Evolutionary conservation across 1,140 invertebrate genomes (phyloP), one percentile per base, ranked within the genome.

Genomic region (Palaemon carinicauda): DNA sequence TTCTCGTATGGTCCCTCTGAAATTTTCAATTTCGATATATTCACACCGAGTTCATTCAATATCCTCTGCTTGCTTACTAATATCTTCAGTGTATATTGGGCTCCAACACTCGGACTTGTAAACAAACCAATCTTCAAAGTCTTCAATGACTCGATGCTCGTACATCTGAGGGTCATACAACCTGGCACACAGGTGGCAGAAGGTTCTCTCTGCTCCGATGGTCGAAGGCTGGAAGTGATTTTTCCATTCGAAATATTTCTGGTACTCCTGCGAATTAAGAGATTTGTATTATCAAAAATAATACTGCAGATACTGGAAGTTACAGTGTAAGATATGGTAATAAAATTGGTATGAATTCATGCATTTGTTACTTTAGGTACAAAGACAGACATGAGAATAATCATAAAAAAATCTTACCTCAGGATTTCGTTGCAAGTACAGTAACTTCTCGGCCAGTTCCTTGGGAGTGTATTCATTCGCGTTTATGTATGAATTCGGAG

Each of bases 211-310:
- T 88, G 69, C 88, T 53, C 27, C 88, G 74, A 41, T 89, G 89
- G 89, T 92, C 83, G 82, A 92, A 90, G 81, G 80, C 90, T 51
- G 90, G 90, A 85, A 87, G n/a, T 15, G 88, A 82, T 86, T 90
- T 89, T 24, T 89, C 90, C 52, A 91, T 24, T 53, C 50, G 0
- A 31, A 81, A 54, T 85, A 81, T 21, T n/a, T 41, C 14, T 88
- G 21, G 77, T 88, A 88, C 53, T 80, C 82, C 65, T 87, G 89
- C n/a, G 17, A 27, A 54, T 24, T 4, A n/a, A n/a, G 31, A 24
- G 14, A 17, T 17, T 33, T 51, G 27, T 79, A 15, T n/a, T n/a
- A n/a, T 27, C 3, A 73, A 29, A 27, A 31, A 10, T 1, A 73
- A 33, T 12, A 9, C n/a, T 21, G 41, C 14, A 24, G n/a, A 0